Evolutionary conservation across 2,797 vertebrate genomes (phyloP), one percentile per base, ranked within the genome.

Genomic region (Acrossocheilus fasciatus): DNA sequence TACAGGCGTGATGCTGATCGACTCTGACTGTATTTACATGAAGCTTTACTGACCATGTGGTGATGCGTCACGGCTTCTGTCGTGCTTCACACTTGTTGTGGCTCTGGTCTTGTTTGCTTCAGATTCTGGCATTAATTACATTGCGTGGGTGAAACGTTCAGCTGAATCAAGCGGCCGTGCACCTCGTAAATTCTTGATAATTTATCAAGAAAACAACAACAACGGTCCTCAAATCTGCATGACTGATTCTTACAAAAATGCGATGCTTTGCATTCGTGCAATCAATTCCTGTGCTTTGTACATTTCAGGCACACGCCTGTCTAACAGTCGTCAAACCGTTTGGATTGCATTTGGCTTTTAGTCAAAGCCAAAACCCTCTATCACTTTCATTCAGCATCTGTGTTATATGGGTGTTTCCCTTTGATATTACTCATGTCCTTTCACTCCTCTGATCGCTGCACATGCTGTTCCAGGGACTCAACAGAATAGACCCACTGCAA

Each of bases 41-140:
- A 87, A 66, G 86, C 92, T 72, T 92, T 92, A 92, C 91, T 95
- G 94, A 94, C 93, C 96, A 95, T 96, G 95, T 95, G 95, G 95
- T 91, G 91, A 93, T 95, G 94, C 95, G 95, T 96, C 95, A 96
- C 90, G 94, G 94, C 95, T 95, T 95, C 95, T 95, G 95, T 90
- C 89, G 90, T 90, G 92, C 92, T 93, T 93, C 93, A 93, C 94
- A 93, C 93, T 94, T 92, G 93, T 93, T 41, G 83, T 89, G 82
- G 87, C 88, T 89, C 84, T 92, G 90, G 83, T 89, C 88, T 89
- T 94, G 93, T 94, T 95, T 95, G 89, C 93, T 92, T 91, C 92
- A 92, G 92, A 91, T 92, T 91, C 91, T 91, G 91, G 95, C 95
- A 96, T 96, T 95, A 94, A 96, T 96, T 96, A 95, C 90, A 94